These are phyloP conservation scores for Blera fallax DNA, from an alignment of 2,888 invertebrate species.

Conservation along the genomic window DNA sequence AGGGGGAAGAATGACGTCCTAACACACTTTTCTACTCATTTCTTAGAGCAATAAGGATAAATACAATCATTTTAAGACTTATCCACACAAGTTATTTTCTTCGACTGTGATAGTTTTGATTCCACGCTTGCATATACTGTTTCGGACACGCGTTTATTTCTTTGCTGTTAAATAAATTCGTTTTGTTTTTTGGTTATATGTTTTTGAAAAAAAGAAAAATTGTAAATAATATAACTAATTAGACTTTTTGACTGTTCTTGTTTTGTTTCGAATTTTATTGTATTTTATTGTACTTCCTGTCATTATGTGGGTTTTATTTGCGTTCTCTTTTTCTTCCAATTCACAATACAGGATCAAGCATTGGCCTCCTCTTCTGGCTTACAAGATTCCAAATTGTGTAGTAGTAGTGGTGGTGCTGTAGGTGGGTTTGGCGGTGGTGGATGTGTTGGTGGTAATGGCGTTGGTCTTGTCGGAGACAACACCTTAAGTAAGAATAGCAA, in stretches of 20 bases:
- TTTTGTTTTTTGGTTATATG: neutral
- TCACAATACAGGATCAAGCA: slow-evolving; percentile 75
- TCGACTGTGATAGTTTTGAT: neutral
- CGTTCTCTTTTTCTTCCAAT: slow-evolving; percentile 70
- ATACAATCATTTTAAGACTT: neutral
- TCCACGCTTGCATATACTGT: neutral
- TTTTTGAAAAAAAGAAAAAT: neutral
- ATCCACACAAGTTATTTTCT: neutral
- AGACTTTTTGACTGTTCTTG: slow-evolving; percentile 4
- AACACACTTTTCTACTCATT: no score
- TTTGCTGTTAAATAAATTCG: neutral
- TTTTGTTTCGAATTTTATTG: slow-evolving; percentile 38
- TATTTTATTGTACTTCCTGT: slow-evolving; percentile 46
- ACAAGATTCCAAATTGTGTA: slow-evolving; percentile 74
- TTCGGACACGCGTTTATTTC: neutral
- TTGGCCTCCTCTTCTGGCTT: slow-evolving; percentile 75
- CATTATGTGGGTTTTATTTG: slow-evolving; percentile 64
- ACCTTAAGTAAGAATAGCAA: slow-evolving; percentile 68
- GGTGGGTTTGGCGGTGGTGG: slow-evolving; percentile 49
- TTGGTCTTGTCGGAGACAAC: slow-evolving; percentile 67
- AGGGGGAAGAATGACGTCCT: neutral
- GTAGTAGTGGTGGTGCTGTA: slow-evolving; percentile 56
- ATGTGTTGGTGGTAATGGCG: slow-evolving; percentile 56
- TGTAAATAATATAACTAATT: slow-evolving; percentile 9
- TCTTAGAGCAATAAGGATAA: no score